Percentiles rank a stretch among this genome's conserved stretches.
These are phyloP conservation scores for Rutpela maculata DNA, from an alignment of 2,888 invertebrate species.

Conservation along the genomic window DNA sequence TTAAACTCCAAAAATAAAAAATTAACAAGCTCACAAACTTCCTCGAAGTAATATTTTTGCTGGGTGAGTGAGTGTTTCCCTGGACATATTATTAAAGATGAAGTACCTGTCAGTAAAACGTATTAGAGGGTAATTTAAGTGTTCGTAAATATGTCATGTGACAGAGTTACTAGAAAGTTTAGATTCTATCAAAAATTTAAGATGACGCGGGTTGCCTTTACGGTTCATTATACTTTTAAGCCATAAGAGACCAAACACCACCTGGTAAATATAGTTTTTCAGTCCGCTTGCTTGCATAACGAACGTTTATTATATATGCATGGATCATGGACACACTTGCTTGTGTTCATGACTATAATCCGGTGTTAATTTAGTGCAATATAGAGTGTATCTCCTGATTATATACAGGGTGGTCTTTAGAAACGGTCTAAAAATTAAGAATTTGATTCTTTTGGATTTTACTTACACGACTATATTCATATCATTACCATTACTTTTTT, in stretches of 20 bases:
- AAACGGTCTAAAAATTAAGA: no score
- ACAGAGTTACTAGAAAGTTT: conserved; percentile 57
- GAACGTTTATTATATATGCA: neutral
- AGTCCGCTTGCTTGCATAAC: neutral
- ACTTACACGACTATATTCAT: no score
- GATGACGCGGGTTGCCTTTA: conserved; percentile 62
- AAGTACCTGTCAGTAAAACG: conserved; percentile 46
- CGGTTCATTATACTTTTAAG: conserved; percentile 64
- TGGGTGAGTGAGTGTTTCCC: conserved; percentile 7
- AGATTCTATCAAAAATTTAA: conserved; percentile 63
- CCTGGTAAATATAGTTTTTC: conserved; percentile 17
- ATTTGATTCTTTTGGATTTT: no score
- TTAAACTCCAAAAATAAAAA: conserved; percentile 28
- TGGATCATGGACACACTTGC: neutral
- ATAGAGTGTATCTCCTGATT: no score
- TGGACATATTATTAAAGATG: conserved; percentile 51
- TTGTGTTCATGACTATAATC: no score
- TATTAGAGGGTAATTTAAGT: conserved; percentile 50
- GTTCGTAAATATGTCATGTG: conserved; percentile 48
- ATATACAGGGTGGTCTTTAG: no score
- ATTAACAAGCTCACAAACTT: conserved; percentile 16
- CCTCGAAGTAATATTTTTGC: conserved; percentile 21
- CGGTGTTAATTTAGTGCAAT: no score
- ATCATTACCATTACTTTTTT: no score
- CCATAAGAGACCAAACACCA: conserved; percentile 14